Percentiles rank a stretch among this genome's conserved stretches.
These are phyloP conservation scores for Eugnorisma glareosa DNA, from an alignment of 2,888 invertebrate species.

Conservation along the genomic window DNA sequence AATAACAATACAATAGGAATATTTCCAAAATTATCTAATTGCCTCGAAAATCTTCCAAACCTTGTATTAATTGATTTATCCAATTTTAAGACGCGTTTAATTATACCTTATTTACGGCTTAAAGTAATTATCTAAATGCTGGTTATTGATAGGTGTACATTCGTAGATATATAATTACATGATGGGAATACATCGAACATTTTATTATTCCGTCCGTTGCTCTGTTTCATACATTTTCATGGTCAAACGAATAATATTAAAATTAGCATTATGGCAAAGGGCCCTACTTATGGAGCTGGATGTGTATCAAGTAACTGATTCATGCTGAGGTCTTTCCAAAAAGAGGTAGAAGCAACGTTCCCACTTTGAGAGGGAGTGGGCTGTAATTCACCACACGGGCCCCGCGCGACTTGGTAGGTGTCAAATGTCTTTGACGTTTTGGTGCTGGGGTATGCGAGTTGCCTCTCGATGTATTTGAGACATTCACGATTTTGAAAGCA, in stretches of 20 bases:
- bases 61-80: slow-evolving; percentile 7
- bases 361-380: neutral
- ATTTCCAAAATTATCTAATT: slow-evolving; percentile 24
- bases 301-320: neutral
- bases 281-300: neutral
- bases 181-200: neutral
- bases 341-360: neutral
- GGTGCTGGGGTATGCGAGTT: neutral
- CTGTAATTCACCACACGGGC: neutral
- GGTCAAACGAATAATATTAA: neutral
- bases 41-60: slow-evolving; percentile 29
- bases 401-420: neutral
- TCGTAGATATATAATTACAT: slow-evolving; percentile 3
- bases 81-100: neutral
- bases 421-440: neutral
- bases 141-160: neutral
- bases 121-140: neutral
- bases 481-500: neutral
- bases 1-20: slow-evolving; percentile 5
- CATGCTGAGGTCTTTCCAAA: neutral
- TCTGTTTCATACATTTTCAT: slow-evolving; percentile 11
- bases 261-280: neutral
- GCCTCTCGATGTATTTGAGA: neutral
- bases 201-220: slow-evolving; percentile 1
- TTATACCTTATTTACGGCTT: neutral